A percentile compares a stretch with the other conserved stretches of the same genome.
Conservation (phyloP, 1,140 invertebrate species). For the Subanguina moxae region DNA sequence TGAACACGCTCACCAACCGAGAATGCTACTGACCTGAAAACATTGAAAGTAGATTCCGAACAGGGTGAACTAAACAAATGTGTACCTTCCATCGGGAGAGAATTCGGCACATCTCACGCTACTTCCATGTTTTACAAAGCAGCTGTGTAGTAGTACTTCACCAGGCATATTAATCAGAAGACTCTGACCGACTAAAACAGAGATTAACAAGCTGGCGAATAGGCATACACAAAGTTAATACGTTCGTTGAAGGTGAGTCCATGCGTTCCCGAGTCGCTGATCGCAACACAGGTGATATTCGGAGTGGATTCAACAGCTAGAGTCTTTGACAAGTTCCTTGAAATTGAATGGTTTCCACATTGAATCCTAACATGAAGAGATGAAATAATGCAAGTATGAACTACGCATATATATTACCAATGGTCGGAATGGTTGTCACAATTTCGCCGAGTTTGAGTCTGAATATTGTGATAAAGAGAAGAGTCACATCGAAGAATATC, state of each 20-base stretch:
- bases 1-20: conserved; percentile 17
- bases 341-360: conserved; percentile 22
- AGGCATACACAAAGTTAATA: background rate
- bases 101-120: conserved; percentile 14
- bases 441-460: conserved; percentile 85
- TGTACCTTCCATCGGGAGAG: conserved; percentile 34
- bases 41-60: background rate
- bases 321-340: conserved; percentile 28
- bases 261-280: conserved; percentile 34
- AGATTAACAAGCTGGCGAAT: background rate
- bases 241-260: conserved; percentile 31
- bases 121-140: conserved; percentile 9
- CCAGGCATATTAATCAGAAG: conserved; percentile 26
- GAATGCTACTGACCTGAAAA: conserved; percentile 27
- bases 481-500: background rate
- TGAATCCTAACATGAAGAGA: background rate
- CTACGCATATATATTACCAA: conserved; percentile 71
- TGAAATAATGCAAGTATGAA: background rate
- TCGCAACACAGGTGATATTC: conserved; percentile 29
- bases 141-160: conserved; percentile 20
- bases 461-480: background rate
- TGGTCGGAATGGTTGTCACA: conserved; percentile 98
- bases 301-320: conserved; percentile 17
- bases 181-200: conserved; percentile 19
- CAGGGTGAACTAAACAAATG: conserved; percentile 3